Evolutionary conservation across 2,888 invertebrate species (phyloP), one percentile per base, ranked within the genome.

Genomic region (Drosophila paramelanica): DNA sequence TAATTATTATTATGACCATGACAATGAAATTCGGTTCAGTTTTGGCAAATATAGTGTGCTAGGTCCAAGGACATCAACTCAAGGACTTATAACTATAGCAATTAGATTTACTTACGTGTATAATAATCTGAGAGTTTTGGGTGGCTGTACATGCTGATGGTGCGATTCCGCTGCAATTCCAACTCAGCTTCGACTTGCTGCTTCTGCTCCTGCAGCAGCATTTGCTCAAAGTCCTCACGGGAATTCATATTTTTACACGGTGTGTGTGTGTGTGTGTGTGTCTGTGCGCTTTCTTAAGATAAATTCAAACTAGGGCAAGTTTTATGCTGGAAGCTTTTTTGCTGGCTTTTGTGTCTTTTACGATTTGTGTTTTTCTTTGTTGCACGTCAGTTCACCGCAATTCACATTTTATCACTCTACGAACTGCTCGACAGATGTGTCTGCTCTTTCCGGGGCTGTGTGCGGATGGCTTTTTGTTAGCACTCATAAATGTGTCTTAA

Each of bases 41-140:
- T 20, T 20, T 20, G 20, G 17, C 17, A 17, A 17, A 17, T 17
- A 17, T 1, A 1, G 17, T 17, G 17, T 17, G 17, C 1, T 17
- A 17, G 17, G 4, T 4, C 3, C 23, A 23, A 3, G 4, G 23
- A 4, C 23, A 23, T 4, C 0, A 23, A 4, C 23, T 3, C 23
- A 23, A 23, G 4, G 23, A 23, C 23, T 23, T 4, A 23, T 23
- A 23, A 23, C 23, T 23, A 23, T 23, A 23, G 3, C 27, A 42
- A 25, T 4, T n/a, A 23, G 2, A 13, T 46, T 25, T 31, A 90
- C 90, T 86, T 65, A 91, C 91, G 82, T 60, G 68, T 61, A 58
- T 91, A 91, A 67, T 91, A 91, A 23, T 92, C 91, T 0, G 68
- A 20, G 36, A 91, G 75, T 4, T 73, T 77, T n/a, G 91, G 91